These are phyloP conservation scores for Pyxicephalus adspersus DNA, from an alignment of 2,113 vertebrate genomes.

Conservation along the genomic window DNA sequence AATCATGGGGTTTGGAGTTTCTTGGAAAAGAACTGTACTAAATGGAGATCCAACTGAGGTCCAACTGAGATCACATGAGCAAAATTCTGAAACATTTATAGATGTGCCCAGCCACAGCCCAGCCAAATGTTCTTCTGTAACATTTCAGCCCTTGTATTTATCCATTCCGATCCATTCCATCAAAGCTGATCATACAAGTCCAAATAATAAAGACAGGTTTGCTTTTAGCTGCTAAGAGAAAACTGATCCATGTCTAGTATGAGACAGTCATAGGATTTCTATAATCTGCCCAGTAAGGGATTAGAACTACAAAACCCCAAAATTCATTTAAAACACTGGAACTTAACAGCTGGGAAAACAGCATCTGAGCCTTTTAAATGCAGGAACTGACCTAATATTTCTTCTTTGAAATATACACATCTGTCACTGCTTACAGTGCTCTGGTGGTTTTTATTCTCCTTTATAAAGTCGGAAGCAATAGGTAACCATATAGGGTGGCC, in stretches of 20 bases:
- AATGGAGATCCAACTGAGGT: too few species aligned
- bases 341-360: slow-evolving; percentile 5
- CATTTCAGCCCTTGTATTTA: too few species aligned
- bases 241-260: neutral
- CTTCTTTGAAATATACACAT: neutral
- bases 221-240: neutral
- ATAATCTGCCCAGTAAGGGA: slow-evolving; percentile 15
- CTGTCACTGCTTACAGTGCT: neutral
- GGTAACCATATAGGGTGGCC: too few species aligned
- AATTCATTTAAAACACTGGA: slow-evolving; percentile 17
- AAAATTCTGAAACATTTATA: too few species aligned
- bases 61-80: too few species aligned
- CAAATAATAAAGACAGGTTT: neutral
- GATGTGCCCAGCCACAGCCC: too few species aligned
- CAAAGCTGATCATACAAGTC: neutral
- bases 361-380: neutral
- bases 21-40: too few species aligned
- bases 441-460: neutral
- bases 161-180: too few species aligned
- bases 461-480: too few species aligned
- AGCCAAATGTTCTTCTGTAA: too few species aligned
- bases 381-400: neutral
- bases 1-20: too few species aligned
- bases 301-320: slow-evolving; percentile 14
- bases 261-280: neutral